A percentile compares a stretch with the other conserved stretches of the same genome.
phyloP scores from a whole-genome alignment of 2,888 invertebrate species.

The Mycalesis mineus region DNA sequence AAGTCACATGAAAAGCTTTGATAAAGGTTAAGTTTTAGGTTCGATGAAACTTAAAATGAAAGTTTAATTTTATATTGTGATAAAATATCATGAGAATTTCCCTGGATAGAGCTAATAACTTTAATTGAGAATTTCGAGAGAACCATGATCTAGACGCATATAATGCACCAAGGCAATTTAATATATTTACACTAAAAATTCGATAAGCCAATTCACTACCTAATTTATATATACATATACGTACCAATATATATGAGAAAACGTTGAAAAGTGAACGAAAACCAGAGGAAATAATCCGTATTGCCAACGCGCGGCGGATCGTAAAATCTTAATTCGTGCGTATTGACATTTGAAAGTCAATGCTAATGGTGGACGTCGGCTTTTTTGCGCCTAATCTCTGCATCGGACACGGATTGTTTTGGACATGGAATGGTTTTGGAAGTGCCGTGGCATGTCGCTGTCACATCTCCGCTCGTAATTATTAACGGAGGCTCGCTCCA shows the following conservation, averaged over 20 bases:
- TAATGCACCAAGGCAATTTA: too few relatives aligned
- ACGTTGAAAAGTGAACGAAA: background rate
- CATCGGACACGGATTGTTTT: constrained; percentile 66
- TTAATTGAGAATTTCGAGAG: too few relatives aligned
- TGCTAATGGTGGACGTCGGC: constrained; percentile 67
- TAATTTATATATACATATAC: background rate
- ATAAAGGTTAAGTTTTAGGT: too few relatives aligned
- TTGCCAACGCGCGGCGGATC: constrained; percentile 37
- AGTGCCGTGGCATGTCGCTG: constrained; percentile 63
- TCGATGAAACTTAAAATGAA: too few relatives aligned
- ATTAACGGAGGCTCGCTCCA: constrained; percentile 62
- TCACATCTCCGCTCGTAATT: constrained; percentile 65
- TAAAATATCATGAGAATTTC: too few relatives aligned
- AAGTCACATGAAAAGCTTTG: too few relatives aligned
- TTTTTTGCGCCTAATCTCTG: constrained; percentile 73
- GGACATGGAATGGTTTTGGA: constrained; percentile 23
- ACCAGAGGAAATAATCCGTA: constrained; percentile 15
- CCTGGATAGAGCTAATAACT: too few relatives aligned
- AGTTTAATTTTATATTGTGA: too few relatives aligned
- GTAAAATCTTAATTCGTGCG: constrained; percentile 70
- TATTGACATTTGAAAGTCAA: constrained; percentile 71
- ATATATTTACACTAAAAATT: too few relatives aligned
- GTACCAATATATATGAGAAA: background rate
- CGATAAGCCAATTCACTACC: too few relatives aligned
- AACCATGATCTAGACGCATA: too few relatives aligned